A percentile compares a stretch with the other conserved stretches of the same genome.
Evolutionary conservation across 2,113 vertebrate species (phyloP).

Genomic region (Rhabdornis inornatus): DNA sequence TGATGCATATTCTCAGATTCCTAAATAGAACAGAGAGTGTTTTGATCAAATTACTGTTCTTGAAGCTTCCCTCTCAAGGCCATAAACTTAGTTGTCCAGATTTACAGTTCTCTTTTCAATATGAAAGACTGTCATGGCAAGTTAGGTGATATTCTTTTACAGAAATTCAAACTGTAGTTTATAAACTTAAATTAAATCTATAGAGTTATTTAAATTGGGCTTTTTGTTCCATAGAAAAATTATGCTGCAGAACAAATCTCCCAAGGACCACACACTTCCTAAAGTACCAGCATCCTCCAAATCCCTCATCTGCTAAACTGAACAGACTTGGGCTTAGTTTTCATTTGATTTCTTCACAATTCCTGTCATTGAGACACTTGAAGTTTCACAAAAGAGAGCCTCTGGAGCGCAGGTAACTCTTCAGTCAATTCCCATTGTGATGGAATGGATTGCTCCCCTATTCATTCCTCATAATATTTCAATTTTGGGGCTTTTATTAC

Average conservation of each 20-base stretch:
- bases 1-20: neutral
- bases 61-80: slow-evolving; percentile 25
- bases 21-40: slow-evolving; percentile 13
- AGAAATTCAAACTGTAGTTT: neutral
- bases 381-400: neutral
- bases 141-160: neutral
- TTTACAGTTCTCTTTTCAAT: slow-evolving; percentile 37
- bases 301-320: neutral
- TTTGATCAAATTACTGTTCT: slow-evolving; percentile 43
- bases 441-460: neutral
- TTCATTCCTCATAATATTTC: neutral
- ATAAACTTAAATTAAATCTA: slow-evolving; percentile 10
- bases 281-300: neutral
- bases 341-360: slow-evolving; percentile 18
- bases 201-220: slow-evolving; percentile 1
- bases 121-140: neutral
- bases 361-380: neutral
- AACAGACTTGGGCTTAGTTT: neutral
- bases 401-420: neutral
- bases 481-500: neutral
- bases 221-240: neutral
- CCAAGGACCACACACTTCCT: neutral
- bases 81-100: slow-evolving; percentile 19
- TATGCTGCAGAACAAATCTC: slow-evolving; percentile 38
- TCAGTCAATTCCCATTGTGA: neutral